phyloP scores from a whole-genome alignment of 2,797 vertebrate genomes.

The Crenuchus spilurus region DNA sequence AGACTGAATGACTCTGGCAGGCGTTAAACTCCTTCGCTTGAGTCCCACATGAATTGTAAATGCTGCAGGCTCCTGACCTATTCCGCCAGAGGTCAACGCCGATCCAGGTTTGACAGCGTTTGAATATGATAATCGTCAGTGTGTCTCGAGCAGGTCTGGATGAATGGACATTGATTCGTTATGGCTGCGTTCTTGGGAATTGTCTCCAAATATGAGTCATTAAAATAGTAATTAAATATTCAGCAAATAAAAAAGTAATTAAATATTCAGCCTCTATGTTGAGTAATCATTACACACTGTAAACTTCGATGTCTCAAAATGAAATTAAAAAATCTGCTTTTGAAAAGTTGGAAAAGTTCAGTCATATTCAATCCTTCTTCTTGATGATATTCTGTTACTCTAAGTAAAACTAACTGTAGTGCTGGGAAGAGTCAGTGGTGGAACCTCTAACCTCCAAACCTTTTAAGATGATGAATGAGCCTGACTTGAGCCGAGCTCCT shows the following conservation, averaged over 20 bases:
- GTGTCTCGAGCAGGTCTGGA: not conserved
- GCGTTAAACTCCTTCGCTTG: slow-evolving; percentile 51
- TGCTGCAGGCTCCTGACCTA: slow-evolving; percentile 43
- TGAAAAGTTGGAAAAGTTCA: not conserved
- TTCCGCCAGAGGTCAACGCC: slow-evolving; percentile 37
- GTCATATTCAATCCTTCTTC: not conserved
- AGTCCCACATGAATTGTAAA: slow-evolving; percentile 45
- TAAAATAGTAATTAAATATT: too few species aligned
- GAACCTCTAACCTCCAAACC: not conserved
- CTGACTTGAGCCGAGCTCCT: slow-evolving; percentile 37
- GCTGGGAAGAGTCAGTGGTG: not conserved
- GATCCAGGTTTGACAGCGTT: not conserved
- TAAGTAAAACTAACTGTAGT: not conserved
- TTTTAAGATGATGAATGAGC: slow-evolving; percentile 16
- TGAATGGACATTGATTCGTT: too few species aligned
- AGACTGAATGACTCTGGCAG: slow-evolving; percentile 53
- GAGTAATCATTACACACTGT: too few species aligned
- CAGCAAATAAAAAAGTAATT: too few species aligned
- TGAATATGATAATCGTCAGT: slow-evolving; percentile 32
- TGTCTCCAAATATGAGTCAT: too few species aligned
- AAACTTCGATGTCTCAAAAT: too few species aligned
- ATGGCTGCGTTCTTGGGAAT: too few species aligned
- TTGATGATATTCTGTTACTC: not conserved
- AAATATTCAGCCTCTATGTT: too few species aligned
- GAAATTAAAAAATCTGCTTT: too few species aligned